Evolutionary conservation across 2,888 invertebrate genomes (phyloP), one percentile per base, ranked within the genome.

Genomic region (Pseudoips prasinana): DNA sequence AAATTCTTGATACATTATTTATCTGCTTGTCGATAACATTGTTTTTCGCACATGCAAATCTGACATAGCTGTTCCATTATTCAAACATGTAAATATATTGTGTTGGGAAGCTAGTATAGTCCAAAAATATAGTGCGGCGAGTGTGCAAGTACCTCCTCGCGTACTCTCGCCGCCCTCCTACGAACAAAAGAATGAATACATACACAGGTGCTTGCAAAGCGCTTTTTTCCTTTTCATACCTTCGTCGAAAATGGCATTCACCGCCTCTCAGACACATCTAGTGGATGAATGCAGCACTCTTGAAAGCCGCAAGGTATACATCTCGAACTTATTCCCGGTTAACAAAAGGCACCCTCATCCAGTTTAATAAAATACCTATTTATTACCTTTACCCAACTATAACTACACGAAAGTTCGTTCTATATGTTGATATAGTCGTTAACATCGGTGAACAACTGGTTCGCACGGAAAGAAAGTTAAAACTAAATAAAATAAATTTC

Each of bases 121-220:
- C 39, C 28, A 14, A 48, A 57, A 57, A 54, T 46, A 37, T 22
- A 36, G 31, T 35, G 35, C 36, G 25, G 29, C 17, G 27, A 40
- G 46, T 44, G 36, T 57, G 44, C 33, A 26, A 50, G 41, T 44
- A 39, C 25, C 39, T 46, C 49, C 48, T 42, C 51, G 39, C 39
- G 34, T 50, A 58, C 68, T 59, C 71, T 68, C 66, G 51, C 58
- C 58, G 62, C 64, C 56, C 61, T 59, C 57, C 45, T 35, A 22
- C 42, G 65, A 74, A 84, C 78, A 83, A 84, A 78, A 62, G 67
- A 50, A 58, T 72, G 76, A 69, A 76, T 69, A 68, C 63, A 64
- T 58, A 57, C 57, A 65, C 71, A 67, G 66, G 64, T 69, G 67
- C 66, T 66, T 58, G 60, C 64, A 52, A 62, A 71, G 65, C 61